Evolutionary conservation across 2,797 vertebrate species (phyloP).

Genomic region (Ibycter americanus): DNA sequence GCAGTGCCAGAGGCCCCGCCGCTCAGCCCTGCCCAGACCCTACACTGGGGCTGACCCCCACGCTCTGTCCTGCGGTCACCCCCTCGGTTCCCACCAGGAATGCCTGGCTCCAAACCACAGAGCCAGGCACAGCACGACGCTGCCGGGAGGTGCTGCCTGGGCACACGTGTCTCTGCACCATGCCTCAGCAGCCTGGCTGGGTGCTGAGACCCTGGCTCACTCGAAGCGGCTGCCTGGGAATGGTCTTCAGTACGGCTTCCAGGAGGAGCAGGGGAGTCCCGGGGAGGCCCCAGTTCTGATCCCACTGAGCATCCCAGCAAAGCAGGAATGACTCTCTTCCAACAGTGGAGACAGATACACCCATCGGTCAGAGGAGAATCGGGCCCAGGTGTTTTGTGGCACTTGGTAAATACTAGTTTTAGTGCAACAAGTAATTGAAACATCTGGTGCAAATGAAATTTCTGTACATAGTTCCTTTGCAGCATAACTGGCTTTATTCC

Average conservation of each 20-base stretch:
- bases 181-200: neutral
- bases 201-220: rapidly evolving
- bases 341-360: neutral
- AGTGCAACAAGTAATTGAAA: constrained; percentile 54
- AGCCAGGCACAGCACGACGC: neutral
- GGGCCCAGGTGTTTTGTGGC: constrained; percentile 16
- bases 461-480: constrained; percentile 23
- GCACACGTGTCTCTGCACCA: rapidly evolving
- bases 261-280: neutral
- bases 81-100: rapidly evolving
- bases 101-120: rapidly evolving
- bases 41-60: neutral
- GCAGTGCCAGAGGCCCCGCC: neutral
- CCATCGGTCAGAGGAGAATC: neutral
- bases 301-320: neutral
- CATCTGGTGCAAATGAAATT: constrained; percentile 41
- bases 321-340: neutral
- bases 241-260: neutral
- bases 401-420: constrained; percentile 44
- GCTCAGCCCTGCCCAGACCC: neutral
- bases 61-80: neutral
- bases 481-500: constrained; percentile 59
- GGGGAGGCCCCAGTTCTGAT: neutral
- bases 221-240: neutral
- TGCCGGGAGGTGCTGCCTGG: rapidly evolving